Evolutionary conservation across 2,888 invertebrate species (phyloP), one percentile per base, ranked within the genome.

Genomic region (Polydesmus complanatus): DNA sequence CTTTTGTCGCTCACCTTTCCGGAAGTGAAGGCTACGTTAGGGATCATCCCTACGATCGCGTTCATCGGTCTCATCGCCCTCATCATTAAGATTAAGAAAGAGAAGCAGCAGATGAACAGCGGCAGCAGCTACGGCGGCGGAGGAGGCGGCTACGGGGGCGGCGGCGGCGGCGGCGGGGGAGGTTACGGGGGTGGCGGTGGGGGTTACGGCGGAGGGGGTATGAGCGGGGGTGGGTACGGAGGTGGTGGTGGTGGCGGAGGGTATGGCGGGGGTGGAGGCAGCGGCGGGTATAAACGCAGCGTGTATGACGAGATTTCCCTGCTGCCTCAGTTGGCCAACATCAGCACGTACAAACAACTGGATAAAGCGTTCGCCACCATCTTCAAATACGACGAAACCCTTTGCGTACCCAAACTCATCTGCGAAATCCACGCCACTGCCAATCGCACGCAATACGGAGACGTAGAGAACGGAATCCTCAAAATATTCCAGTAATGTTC

Each of bases 371-470:
- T 61, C 25, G 27, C 52, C 1, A 57, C 61, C 23, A 57, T 64
- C 47, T 58, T 47, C 37, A 62, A 62, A 23, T 55, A 60, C 19
- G 64, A 64, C 27, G 55, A 58, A 18, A 60, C 62, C 22, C 59
- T 60, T 19, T 64, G 64, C 47, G 58, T 64, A 2, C 64, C 64
- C 2, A 60, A 56, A 50, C 62, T 64, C 37, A 64, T 64, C 25
- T 64, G 64, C 54, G 57, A 56, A 21, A 60, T 57, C 19, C 61
- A 62, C 23, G 64, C 64, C 14, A 52, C n/a, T 18, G 27, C 51
- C 3, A 53, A 61, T 19, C 27, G 53, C 3, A 52, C 56, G 25
- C 22, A 56, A 19, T 61, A 57, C 22, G 61, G 61, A 2, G 57
- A 61, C 8, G 22, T 61, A 37, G 61, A 61, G 47, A 61, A 61